Percentiles rank a stretch among this genome's conserved stretches.
Conservation (phyloP, 2,888 invertebrate species). For the Cremastinae sp. region DNA sequence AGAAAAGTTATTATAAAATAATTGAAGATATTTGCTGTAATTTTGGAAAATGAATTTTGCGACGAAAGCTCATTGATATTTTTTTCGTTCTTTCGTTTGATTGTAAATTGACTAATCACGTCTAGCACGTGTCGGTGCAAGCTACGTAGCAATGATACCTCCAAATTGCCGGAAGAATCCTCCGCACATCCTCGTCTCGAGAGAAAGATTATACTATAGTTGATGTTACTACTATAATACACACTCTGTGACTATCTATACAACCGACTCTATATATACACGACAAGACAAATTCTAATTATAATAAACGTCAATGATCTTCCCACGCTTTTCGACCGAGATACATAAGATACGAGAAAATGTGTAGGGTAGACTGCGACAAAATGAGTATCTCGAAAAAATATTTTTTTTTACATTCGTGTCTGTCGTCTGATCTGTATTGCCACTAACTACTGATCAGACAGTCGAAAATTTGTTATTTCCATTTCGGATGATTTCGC, state of each 20-base stretch:
- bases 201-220: slow-evolving; percentile 51
- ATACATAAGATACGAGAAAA: slow-evolving; percentile 57
- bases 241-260: slow-evolving; percentile 25
- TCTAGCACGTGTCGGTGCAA: slow-evolving; percentile 31
- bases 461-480: too few relatives aligned
- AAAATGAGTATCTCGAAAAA: too few relatives aligned
- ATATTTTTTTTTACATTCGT: too few relatives aligned
- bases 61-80: slow-evolving; percentile 2
- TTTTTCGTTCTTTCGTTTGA: slow-evolving; percentile 18
- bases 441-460: too few relatives aligned
- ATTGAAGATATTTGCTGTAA: not conserved
- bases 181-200: slow-evolving; percentile 63
- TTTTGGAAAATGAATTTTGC: not conserved
- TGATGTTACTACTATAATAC: slow-evolving; percentile 30
- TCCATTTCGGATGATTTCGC: too few relatives aligned
- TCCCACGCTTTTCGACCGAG: slow-evolving; percentile 65
- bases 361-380: too few relatives aligned
- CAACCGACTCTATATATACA: too few relatives aligned
- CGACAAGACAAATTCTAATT: slow-evolving; percentile 60
- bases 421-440: too few relatives aligned
- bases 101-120: slow-evolving; percentile 43
- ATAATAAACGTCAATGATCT: slow-evolving; percentile 65
- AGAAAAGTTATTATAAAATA: not conserved
- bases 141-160: slow-evolving; percentile 46
- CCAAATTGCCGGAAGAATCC: slow-evolving; percentile 66